A percentile compares a stretch with the other conserved stretches of the same genome.
These are phyloP conservation scores for Apostichopus californicus DNA, from an alignment of 35 echinoderm and acorn worm genomes.

Conservation along the genomic window DNA sequence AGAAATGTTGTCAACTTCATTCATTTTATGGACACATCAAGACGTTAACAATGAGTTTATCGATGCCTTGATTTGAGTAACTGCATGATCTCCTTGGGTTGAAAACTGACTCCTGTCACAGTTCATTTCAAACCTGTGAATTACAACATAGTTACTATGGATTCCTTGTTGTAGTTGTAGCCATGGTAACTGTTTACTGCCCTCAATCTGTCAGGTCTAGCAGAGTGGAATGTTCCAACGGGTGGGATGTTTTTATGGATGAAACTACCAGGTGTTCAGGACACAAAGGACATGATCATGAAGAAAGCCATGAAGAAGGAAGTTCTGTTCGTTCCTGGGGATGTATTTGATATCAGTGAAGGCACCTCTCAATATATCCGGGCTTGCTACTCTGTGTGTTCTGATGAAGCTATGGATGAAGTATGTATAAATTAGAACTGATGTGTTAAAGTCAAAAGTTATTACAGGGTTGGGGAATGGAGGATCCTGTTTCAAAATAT, in stretches of 20 bases:
- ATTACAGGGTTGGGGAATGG: neutral
- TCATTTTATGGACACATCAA: too few relatives aligned
- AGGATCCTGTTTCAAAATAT: neutral
- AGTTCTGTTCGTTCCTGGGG: slow-evolving; percentile 89
- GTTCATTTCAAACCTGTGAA: too few relatives aligned
- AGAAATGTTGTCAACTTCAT: too few relatives aligned
- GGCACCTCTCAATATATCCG: slow-evolving; percentile 67
- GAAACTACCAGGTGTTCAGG: slow-evolving; percentile 74
- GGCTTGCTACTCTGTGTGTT: slow-evolving; percentile 77
- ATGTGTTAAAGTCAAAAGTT: neutral
- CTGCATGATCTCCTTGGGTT: too few relatives aligned
- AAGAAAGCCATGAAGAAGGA: slow-evolving; percentile 84
- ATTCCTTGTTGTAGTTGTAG: too few relatives aligned
- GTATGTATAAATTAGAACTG: slow-evolving; percentile 38
- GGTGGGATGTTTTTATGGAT: slow-evolving; percentile 94
- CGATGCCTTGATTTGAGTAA: too few relatives aligned
- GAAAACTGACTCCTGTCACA: too few relatives aligned
- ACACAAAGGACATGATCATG: slow-evolving; percentile 77
- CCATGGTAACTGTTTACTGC: neutral
- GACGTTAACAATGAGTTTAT: too few relatives aligned
- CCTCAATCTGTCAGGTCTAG: slow-evolving; percentile 60
- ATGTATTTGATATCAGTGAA: slow-evolving; percentile 56
- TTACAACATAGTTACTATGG: too few relatives aligned
- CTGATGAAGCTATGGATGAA: slow-evolving; percentile 87
- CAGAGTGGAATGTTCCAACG: slow-evolving; percentile 76